Evolutionary conservation across 2,797 vertebrate species (phyloP).

Genomic region (Sardinella longiceps): DNA sequence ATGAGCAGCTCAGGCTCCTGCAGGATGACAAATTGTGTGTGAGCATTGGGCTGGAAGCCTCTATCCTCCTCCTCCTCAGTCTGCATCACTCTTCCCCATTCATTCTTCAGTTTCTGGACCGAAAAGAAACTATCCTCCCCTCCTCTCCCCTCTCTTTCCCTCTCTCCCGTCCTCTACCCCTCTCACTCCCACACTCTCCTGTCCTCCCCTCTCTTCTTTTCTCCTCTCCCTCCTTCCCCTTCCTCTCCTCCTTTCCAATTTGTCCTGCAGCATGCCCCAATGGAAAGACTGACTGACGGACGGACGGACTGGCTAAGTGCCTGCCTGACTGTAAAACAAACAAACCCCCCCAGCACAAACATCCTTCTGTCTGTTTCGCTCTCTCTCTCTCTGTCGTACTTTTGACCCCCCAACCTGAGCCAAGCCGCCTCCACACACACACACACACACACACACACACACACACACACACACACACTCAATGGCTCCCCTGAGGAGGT

Average conservation of each 20-base stretch:
- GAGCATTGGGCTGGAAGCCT: conserved; percentile 63
- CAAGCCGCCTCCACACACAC: no score
- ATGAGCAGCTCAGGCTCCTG: conserved; percentile 32
- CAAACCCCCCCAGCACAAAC: background rate
- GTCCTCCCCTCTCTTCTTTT: background rate
- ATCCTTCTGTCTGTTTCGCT: background rate
- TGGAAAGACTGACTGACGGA: background rate
- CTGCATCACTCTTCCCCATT: conserved; percentile 22
- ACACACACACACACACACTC: no score
- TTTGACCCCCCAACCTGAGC: no score
- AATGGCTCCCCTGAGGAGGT: background rate
- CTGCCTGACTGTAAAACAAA: background rate
- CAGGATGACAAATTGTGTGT: conserved; percentile 59
- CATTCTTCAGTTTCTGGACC: background rate
- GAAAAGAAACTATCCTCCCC: background rate
- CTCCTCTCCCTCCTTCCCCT: background rate
- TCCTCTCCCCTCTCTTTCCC: background rate
- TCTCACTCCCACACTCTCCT: background rate
- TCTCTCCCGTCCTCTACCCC: background rate
- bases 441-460: no score
- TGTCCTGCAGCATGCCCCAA: background rate
- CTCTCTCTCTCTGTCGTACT: no score
- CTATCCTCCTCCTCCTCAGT: conserved; percentile 57
- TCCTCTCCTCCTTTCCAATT: background rate
- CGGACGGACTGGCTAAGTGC: background rate